These are phyloP conservation scores for Periplaneta americana DNA, from an alignment of 1,140 invertebrate species.

Conservation along the genomic window DNA sequence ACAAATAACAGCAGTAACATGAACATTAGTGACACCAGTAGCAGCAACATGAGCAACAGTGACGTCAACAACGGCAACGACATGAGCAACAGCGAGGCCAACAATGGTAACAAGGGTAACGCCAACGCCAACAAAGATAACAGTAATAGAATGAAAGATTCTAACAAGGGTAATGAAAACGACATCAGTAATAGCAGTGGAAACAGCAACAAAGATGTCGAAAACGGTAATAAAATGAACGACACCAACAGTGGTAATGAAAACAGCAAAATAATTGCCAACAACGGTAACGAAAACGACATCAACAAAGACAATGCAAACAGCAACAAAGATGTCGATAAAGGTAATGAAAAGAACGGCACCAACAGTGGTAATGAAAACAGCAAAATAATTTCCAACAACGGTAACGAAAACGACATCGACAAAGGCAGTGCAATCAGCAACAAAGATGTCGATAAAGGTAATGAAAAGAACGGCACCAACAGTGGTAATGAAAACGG, in stretches of 20 bases:
- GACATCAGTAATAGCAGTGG: background rate
- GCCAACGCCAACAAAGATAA: background rate
- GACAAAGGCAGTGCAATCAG: background rate
- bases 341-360: background rate
- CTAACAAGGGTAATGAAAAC: background rate
- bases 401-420: background rate
- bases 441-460: background rate
- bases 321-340: background rate
- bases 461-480: background rate
- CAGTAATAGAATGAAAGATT: background rate
- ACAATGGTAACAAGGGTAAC: background rate
- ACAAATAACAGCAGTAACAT: background rate
- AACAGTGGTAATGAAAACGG: background rate
- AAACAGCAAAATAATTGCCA: background rate
- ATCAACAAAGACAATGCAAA: background rate
- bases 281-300: background rate
- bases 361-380: background rate
- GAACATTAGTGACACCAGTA: background rate
- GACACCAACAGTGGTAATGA: background rate
- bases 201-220: background rate
- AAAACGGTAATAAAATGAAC: background rate
- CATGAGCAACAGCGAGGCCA: background rate
- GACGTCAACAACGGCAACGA: constrained; percentile 2
- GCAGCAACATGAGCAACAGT: background rate
- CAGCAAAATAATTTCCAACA: background rate